Evolutionary conservation across 2,113 vertebrate genomes (phyloP), one percentile per base, ranked within the genome.

Genomic region (Macroglossus sobrinus): DNA sequence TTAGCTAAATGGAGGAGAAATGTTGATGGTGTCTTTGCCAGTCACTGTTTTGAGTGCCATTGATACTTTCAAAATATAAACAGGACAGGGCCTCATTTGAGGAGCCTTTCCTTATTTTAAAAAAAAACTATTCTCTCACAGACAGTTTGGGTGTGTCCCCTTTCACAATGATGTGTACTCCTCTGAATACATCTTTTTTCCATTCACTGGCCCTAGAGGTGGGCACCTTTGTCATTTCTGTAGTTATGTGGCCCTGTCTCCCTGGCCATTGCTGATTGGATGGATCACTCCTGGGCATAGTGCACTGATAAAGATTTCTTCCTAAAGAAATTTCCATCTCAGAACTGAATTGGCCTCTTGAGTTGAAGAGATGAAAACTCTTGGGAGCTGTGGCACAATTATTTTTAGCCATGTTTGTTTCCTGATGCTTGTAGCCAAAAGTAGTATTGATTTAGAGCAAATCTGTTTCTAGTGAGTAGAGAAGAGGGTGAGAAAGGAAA

Each of bases 1-100:
- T 69, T 66, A 64, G 93, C 64, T 93, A 94, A 90, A 71, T 38
- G 75, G 72, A 89, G 50, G 82, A 84, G 40, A 94, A 94, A 84
- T 84, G 45, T 22, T 90, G 84, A 74, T 80, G 30, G 35, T 45
- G 45, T 43, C 53, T 50, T 69, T 90, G 59, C 71, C 93, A 92
- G 38, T 95, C 33, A 63, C 50, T 45, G 21, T 53, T 64, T 96
- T 76, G 57, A 74, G 40, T 72, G 28, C 10, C 74, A 45, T 21
- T 80, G 57, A 64, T 87, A 35, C 59, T 72, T 97, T n/a, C 14
- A 28, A 93, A 81, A 79, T 71, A 53, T 79, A 93, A 80, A 92
- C 95, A 35, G 13, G 43, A n/a, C 12, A 86, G 64, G 72, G 15
- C 26, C 38, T 95, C n/a, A 35, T 64, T 80, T 19, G 5, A 75